Base-by-base conservation (phyloP, 2,113 vertebrate genomes). In the Carettochelys insculpta region DNA sequence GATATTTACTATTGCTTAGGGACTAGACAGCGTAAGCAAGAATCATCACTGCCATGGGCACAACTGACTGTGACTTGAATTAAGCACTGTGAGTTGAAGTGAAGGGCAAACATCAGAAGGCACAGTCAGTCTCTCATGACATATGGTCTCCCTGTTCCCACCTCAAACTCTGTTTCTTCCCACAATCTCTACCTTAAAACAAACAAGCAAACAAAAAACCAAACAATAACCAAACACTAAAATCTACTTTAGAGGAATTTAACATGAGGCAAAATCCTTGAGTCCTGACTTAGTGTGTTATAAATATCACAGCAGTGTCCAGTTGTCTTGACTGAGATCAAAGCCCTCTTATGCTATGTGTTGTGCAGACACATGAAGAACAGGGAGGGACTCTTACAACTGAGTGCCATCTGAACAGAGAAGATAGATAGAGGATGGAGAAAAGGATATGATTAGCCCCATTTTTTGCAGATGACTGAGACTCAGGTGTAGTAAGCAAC, bases 51-150 rank as follows among this genome's bases (percentile, higher is more conserved):
- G 65, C 75, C 11, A 8, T 80, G 8, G 82, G 43, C 58, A 91
- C 81, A 80, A 5, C 0, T 3, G 83, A 27, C 45, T 54, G 31
- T 34, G 45, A 3, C 0, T 0, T 17, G 29, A 56, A 2, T 53
- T 77, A 85, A 48, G 3, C 0, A 2, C 1, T 7, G 27, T 75
- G 51, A 52, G 17, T 19, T 34, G 38, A 65, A 65, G 58, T 14
- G 4, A n/a, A 68, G n/a, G n/a, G 9, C 61, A 38, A 22, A 68
- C 58, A 68, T 22, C 19, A 68, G 19, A 68, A 68, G 61, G 19
- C 61, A 68, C 17, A 11, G 34, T 10, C 34, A n/a, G 58, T 68
- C 34, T 19, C 38, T 9, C 10, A 20, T 11, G 61, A 3, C n/a
- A 68, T 38, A 9, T 10, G 9, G n/a, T 17, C 61, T 68, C 61